phyloP scores from a whole-genome alignment of 2,797 vertebrate genomes.

The Staurois parvus region DNA sequence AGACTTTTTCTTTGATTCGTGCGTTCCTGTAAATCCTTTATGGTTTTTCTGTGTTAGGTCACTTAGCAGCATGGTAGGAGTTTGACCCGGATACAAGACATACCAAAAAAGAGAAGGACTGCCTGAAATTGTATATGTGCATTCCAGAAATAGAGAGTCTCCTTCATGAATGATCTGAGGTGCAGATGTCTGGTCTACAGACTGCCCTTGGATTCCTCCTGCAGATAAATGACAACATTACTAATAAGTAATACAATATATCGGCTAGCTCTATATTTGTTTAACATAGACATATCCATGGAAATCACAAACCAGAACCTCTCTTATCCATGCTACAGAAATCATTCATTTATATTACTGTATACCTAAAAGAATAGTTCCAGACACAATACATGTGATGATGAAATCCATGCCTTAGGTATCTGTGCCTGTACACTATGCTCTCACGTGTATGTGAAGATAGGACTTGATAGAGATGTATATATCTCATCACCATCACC shows the following conservation, averaged over 20 bases:
- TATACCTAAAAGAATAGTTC: background rate
- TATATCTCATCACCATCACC: no score
- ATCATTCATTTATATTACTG: background rate
- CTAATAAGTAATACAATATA: background rate
- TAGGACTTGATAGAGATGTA: no score
- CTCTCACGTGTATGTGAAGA: no score
- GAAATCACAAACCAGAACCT: background rate
- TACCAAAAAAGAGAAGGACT: slow-evolving; percentile 61
- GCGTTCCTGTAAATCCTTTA: slow-evolving; percentile 22
- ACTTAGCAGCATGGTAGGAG: slow-evolving; percentile 55
- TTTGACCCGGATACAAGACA: slow-evolving; percentile 51
- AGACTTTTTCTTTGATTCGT: slow-evolving; percentile 22
- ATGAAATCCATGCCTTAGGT: background rate
- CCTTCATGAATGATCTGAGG: background rate
- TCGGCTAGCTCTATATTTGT: background rate
- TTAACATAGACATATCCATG: background rate
- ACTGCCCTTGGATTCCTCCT: slow-evolving; percentile 47
- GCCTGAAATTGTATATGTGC: slow-evolving; percentile 39
- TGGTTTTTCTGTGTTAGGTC: background rate
- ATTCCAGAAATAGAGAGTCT: slow-evolving; percentile 43
- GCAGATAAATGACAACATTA: slow-evolving; percentile 2
- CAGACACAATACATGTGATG: background rate
- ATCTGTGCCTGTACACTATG: background rate
- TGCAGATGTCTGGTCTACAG: slow-evolving; percentile 22
- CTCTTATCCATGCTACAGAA: no score